These are phyloP conservation scores for Drosophila guanche DNA, from an alignment of 1,140 invertebrate species.

Conservation along the genomic window DNA sequence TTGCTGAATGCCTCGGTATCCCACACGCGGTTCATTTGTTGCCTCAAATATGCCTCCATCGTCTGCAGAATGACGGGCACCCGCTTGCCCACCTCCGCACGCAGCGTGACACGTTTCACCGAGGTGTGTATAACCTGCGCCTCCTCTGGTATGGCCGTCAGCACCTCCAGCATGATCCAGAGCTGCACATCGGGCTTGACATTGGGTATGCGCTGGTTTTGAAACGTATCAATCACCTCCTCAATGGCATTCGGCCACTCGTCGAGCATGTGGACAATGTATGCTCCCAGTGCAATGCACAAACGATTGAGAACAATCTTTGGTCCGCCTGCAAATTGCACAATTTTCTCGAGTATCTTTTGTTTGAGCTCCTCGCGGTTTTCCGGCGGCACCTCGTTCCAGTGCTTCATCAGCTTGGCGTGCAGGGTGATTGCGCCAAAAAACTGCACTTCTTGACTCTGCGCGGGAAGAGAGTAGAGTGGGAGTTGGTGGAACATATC, in stretches of 20 bases:
- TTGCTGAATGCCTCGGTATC: conserved; percentile 82
- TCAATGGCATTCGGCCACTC: conserved; percentile 87
- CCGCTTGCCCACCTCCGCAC: conserved; percentile 71
- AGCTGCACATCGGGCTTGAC: conserved; percentile 84
- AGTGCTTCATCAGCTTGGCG: conserved; percentile 93
- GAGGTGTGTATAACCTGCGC: conserved; percentile 77
- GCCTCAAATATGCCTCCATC: conserved; percentile 64
- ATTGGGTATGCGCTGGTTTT: conserved; percentile 86
- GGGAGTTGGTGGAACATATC: neutral
- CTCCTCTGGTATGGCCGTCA: conserved; percentile 92
- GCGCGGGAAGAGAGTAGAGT: conserved; percentile 2
- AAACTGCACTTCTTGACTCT: conserved; percentile 94
- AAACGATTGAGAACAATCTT: conserved; percentile 93
- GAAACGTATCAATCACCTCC: conserved; percentile 87
- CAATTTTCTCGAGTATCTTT: conserved; percentile 90
- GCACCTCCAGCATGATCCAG: conserved; percentile 89
- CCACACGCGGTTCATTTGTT: conserved; percentile 65
- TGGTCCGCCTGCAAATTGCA: conserved; percentile 89
- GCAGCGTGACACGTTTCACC: conserved; percentile 68
- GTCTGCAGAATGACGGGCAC: conserved; percentile 73
- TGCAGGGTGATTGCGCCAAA: conserved; percentile 95
- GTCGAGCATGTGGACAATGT: conserved; percentile 88
- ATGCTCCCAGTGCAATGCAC: conserved; percentile 90
- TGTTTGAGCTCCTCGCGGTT: conserved; percentile 90
- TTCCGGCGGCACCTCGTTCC: conserved; percentile 91